Evolutionary conservation across 2,797 vertebrate genomes (phyloP), one percentile per base, ranked within the genome.

Genomic region (Pogoniulus pusillus): DNA sequence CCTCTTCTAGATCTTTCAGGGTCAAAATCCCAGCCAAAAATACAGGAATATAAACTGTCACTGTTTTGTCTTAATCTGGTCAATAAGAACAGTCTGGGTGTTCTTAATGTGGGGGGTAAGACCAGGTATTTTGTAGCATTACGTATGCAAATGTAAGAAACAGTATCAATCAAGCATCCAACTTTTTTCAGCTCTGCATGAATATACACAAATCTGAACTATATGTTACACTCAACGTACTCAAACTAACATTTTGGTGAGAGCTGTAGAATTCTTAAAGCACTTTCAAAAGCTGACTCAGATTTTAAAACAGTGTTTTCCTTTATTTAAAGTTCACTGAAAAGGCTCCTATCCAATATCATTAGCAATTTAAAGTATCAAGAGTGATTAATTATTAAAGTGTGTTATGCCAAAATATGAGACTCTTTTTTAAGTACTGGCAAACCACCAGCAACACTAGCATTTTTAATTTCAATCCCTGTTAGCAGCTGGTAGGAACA

Each of bases 311-410:
- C 32, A 73, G 13, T 55, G 57, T n/a, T 91, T 92, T 73, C 63
- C 57, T 91, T 70, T 63, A 85, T n/a, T 24, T 89, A 76, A 95
- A 94, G 85, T 89, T 91, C 84, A 91, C 69, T 80, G 70, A 63
- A 93, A 91, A 90, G 43, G 55, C 74, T 91, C 73, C 76, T 71
- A 85, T 69, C 71, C 79, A 77, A 62, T 77, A 95, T 87, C 75
- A 92, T 88, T 93, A 90, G 79, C 66, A 87, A 89, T 87, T 84
- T 94, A 37, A 87, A 69, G 81, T 73, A 74, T 89, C 87, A 87
- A 68, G 84, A 93, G 51, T 92, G 90, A 96, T 94, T 91, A 91
- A 93, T 95, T 92, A 94, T 80, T 89, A 65, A 95, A 89, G 57
- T 10, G 5, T 53, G 16, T 49, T 87, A 85, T 49, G 87, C 80